Base-by-base conservation (phyloP, 1,140 invertebrate genomes). In the Drosophila bocki region DNA sequence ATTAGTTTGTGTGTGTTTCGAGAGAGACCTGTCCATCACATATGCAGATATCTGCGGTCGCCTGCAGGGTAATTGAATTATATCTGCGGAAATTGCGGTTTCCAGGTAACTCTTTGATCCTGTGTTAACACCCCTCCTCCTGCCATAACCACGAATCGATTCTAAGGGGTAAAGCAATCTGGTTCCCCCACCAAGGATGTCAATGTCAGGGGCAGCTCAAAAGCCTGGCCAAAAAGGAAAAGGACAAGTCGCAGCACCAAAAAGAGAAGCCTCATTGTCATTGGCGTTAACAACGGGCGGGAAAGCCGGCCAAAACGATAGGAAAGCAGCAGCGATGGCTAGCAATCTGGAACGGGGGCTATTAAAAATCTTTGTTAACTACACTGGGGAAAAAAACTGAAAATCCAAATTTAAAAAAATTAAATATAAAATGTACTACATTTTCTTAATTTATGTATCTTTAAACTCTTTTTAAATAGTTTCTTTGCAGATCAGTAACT, bases 311-410 rank as follows among this genome's bases (percentile, higher is more conserved):
- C 53, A 50, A 50, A 71, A 72, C 53, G 69, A 60, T 59, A 44
- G 54, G 32, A 51, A 22, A 50, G 47, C 69, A n/a, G 47, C 48
- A 37, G 54, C 67, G 39, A 44, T 60, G 29, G 53, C 67, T 26
- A 37, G 67, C 45, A 74, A 74, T 59, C 54, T 42, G 32, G 39
- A 74, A 74, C 68, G 70, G 60, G 70, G 32, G 17, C 45, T 74
- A 60, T 74, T 72, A 72, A 74, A 60, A 74, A 51, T 51, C 68
- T 13, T 71, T 37, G 44, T 35, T 35, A 37, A 32, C 53, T 19
- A 9, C 45, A 51, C 70, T 71, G 29, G 15, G 11, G 3, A 1
- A 70, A 29, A 70, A 70, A 13, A 22, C 26, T 26, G 5, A 26
- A 26, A 26, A 26, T 26, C 2, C 22, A 26, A 19, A 19, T 26